These are phyloP conservation scores for Tridacna gigas DNA, from an alignment of 2,888 invertebrate genomes.

Conservation along the genomic window DNA sequence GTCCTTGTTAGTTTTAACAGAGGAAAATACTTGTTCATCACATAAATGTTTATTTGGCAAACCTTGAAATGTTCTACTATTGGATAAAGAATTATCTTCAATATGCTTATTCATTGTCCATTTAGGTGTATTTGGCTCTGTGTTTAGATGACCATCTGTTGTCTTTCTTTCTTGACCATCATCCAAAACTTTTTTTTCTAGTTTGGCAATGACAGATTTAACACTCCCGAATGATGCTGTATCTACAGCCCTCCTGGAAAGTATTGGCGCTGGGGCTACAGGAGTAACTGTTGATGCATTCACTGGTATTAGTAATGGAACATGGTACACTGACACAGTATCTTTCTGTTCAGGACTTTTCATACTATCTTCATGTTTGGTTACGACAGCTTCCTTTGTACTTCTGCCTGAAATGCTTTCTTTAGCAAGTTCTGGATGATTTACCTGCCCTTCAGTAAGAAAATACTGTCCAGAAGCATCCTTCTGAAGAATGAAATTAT, in stretches of 20 bases:
- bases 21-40: too few species aligned
- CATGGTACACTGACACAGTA: not conserved
- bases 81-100: too few species aligned
- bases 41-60: too few species aligned
- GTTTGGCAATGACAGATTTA: constrained; percentile 36
- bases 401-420: not conserved
- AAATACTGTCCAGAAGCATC: constrained; percentile 45
- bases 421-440: too few species aligned
- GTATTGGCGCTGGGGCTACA: not conserved
- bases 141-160: not conserved
- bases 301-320: not conserved
- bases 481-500: constrained; percentile 53
- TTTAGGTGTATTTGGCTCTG: not conserved
- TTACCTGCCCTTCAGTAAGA: constrained; percentile 8
- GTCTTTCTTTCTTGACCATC: not conserved
- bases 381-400: not conserved
- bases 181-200: constrained; percentile 36
- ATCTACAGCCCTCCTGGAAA: constrained; percentile 32
- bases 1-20: too few species aligned
- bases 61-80: too few species aligned
- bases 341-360: not conserved
- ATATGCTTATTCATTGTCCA: too few species aligned
- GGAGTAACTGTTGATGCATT: not conserved
- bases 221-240: constrained; percentile 42
- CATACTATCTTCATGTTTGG: not conserved